Conservation (phyloP, 2,888 invertebrate species). For the Heliconius ismenius region DNA sequence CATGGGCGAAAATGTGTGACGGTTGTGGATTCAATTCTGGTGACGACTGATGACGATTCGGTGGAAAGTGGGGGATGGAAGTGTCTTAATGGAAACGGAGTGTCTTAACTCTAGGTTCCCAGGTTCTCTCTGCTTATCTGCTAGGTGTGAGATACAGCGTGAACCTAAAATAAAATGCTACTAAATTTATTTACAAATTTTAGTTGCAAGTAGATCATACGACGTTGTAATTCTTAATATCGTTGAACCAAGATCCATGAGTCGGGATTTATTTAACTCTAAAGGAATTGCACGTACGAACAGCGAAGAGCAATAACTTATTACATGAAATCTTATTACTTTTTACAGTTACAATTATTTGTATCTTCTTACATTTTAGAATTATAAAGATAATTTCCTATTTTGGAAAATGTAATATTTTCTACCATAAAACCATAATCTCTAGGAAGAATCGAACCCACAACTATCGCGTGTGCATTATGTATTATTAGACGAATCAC, state of each 20-base stretch:
- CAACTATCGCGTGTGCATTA: too few relatives aligned
- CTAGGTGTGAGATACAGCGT: neutral
- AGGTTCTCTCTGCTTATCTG: neutral
- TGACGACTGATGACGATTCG: too few relatives aligned
- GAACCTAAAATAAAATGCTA: neutral
- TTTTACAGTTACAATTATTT: neutral
- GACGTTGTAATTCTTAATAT: conserved; percentile 2
- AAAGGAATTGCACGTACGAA: conserved; percentile 1
- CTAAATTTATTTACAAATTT: too few relatives aligned
- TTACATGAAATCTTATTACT: neutral
- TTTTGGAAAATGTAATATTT: too few relatives aligned
- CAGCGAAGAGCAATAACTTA: neutral
- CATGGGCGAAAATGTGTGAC: too few relatives aligned
- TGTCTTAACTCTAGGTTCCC: neutral
- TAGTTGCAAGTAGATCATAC: neutral
- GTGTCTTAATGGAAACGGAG: neutral
- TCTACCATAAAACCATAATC: too few relatives aligned
- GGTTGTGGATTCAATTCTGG: too few relatives aligned
- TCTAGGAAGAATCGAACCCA: too few relatives aligned
- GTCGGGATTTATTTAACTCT: conserved; percentile 8
- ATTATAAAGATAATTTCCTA: too few relatives aligned
- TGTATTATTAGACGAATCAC: too few relatives aligned
- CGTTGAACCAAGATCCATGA: neutral
- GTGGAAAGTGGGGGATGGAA: too few relatives aligned
- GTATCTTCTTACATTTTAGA: neutral